Percentiles rank a stretch among this genome's conserved stretches.
Evolutionary conservation across 2,113 vertebrate species (phyloP).

Genomic region (Nesoenas mayeri): DNA sequence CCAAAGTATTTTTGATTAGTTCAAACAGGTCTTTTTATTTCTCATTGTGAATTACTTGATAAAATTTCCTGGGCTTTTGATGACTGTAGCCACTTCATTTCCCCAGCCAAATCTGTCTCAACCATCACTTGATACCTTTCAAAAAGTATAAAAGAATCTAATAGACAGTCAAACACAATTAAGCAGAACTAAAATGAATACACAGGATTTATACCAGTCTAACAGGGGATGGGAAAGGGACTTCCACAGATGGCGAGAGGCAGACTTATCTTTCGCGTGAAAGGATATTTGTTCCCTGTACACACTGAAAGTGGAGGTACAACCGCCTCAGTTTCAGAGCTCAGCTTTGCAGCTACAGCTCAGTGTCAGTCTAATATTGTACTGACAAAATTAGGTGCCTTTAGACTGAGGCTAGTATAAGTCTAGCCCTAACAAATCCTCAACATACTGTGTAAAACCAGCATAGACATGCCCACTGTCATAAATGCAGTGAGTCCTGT

Average conservation of each 20-base stretch:
- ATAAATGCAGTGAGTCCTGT: background rate
- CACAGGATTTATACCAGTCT: background rate
- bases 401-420: background rate
- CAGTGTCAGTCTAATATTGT: background rate
- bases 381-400: rapidly evolving
- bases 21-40: background rate
- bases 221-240: background rate
- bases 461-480: background rate
- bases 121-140: background rate
- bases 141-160: background rate
- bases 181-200: background rate
- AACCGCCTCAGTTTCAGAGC: background rate
- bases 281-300: background rate
- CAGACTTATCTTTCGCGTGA: background rate
- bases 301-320: background rate
- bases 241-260: background rate
- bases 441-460: background rate
- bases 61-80: background rate
- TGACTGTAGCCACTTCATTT: background rate
- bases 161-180: background rate
- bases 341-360: background rate
- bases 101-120: background rate
- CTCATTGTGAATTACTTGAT: background rate
- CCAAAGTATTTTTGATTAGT: background rate
- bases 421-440: background rate